phyloP scores from a whole-genome alignment of 2,113 vertebrate genomes.

The Halcyon malimbica region DNA sequence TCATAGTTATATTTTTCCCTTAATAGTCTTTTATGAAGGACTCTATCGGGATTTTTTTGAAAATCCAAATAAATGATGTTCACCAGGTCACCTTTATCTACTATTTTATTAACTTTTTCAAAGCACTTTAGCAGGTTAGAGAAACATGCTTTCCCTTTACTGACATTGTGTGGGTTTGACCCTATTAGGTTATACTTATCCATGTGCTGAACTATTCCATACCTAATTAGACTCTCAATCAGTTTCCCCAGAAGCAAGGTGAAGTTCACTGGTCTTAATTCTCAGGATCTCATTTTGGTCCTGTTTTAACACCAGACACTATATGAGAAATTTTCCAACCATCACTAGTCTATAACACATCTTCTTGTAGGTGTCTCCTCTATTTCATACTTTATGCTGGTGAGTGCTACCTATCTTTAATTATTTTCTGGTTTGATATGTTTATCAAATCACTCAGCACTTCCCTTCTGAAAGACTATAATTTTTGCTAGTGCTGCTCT shows the following conservation, averaged over 20 bases:
- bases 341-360: background rate
- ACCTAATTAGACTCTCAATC: conserved; percentile 25
- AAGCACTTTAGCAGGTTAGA: background rate
- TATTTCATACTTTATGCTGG: background rate
- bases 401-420: background rate
- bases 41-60: background rate
- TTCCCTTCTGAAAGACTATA: background rate
- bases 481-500: background rate
- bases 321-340: background rate
- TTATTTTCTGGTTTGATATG: background rate
- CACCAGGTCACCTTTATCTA: conserved; percentile 8
- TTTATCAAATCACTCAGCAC: background rate
- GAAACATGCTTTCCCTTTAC: background rate
- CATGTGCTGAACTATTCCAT: background rate
- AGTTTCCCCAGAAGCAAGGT: conserved; percentile 7
- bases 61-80: conserved; percentile 21
- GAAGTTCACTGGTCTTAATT: background rate
- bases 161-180: background rate
- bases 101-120: conserved; percentile 52
- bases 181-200: conserved; percentile 5
- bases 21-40: conserved; percentile 7
- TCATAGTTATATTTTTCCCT: conserved; percentile 4
- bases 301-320: background rate
- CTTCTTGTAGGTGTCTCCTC: background rate
- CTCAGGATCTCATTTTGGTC: background rate